phyloP scores from a whole-genome alignment of 1,140 invertebrate genomes.

The Thalassaphorura encarpata region DNA sequence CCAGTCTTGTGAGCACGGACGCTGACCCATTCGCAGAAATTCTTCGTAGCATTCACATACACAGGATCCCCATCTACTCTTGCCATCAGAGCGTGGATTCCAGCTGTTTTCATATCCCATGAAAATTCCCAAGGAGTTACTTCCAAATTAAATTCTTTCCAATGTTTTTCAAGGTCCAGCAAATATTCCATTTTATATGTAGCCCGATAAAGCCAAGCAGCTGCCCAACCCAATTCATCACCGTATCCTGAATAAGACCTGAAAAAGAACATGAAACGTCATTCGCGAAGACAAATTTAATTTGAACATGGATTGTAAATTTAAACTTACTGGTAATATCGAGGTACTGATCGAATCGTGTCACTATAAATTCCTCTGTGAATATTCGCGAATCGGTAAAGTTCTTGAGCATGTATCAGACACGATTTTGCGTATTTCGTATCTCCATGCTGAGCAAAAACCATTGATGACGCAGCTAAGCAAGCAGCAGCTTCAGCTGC shows the following conservation, averaged over 20 bases:
- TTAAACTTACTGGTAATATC: constrained; percentile 12
- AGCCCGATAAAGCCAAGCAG: constrained; percentile 50
- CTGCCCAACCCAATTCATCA: constrained; percentile 53
- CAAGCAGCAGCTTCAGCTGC: constrained; percentile 42
- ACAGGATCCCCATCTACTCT: constrained; percentile 39
- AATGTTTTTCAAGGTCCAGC: constrained; percentile 5
- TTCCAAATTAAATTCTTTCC: constrained; percentile 32
- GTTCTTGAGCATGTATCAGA: constrained; percentile 36
- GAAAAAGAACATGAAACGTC: background rate
- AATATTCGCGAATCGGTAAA: constrained; percentile 39
- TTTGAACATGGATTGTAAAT: background rate
- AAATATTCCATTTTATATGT: constrained; percentile 40
- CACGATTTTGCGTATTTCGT: constrained; percentile 34
- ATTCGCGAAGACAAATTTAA: background rate
- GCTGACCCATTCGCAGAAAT: constrained; percentile 45
- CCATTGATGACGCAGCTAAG: constrained; percentile 40
- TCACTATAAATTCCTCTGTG: constrained; percentile 38
- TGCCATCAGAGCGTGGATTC: constrained; percentile 41
- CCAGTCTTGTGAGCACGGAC: constrained; percentile 44
- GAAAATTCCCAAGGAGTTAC: constrained; percentile 43
- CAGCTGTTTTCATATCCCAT: constrained; percentile 14
- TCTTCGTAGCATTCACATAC: constrained; percentile 42
- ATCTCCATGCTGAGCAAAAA: constrained; percentile 33
- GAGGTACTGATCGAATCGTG: constrained; percentile 35
- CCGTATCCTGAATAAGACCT: too few species aligned